Base-by-base conservation (phyloP, 1,140 invertebrate species). In the Caerostris extrusa region DNA sequence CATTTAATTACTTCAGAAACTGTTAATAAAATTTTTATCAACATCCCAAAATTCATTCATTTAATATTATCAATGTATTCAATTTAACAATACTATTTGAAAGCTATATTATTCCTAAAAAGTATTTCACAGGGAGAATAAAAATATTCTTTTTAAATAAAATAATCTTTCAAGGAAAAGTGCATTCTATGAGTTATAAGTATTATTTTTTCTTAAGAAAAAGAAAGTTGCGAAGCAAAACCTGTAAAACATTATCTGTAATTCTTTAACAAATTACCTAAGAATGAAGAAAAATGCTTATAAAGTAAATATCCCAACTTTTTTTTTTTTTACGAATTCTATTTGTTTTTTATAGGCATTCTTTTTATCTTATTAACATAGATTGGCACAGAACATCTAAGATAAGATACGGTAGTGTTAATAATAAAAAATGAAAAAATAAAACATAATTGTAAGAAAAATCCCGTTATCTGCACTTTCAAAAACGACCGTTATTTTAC, bases 371-470 rank as follows among this genome's bases (percentile, higher is more conserved):
- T 50, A 12, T 77, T 8, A 77, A 3, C 50, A 12, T 53, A 50
- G 53, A 77, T 53, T 50, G 53, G 7, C 14, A 50, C 10, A 50
- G 50, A 77, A 77, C 71, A 77, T 10, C 34, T 50, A 53, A 77
- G 71, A 50, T 77, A 77, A 77, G 71, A 7, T 12, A 7, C 12
- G 34, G 71, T 50, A 12, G 34, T 50, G 34, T 50, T 50, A 77
- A 0, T 77, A 4, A 14, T 3, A 53, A 50, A 34, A 53, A 19
- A 64, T 19, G 34, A 71, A 50, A 34, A 7, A 53, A 77, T 53
- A 77, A 34, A 77, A 50, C 34, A 5, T 77, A 53, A 77, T 77
- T 77, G 71, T 77, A 10, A 77, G 34, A 77, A 77, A 77, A 77
- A 53, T 50, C 71, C 34, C 53, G 19, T 77, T 77, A 77, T 77